Evolutionary conservation across 2,888 invertebrate species (phyloP), one percentile per base, ranked within the genome.

Genomic region (Anthophora plumipes): DNA sequence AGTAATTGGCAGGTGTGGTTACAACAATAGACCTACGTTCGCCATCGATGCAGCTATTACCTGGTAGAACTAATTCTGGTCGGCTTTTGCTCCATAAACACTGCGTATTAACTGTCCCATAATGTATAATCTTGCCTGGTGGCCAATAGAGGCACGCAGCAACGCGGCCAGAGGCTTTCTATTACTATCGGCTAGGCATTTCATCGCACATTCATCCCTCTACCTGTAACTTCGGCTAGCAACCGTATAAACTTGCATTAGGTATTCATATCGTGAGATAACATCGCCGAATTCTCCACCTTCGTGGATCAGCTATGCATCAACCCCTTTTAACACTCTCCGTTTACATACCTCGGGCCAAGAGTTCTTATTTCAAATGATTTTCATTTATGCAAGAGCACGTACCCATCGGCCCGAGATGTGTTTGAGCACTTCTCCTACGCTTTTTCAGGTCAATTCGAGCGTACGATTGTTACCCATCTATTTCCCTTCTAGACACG

Each of bases 191-290:
- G 55, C 73, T 70, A 57, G 63, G 61, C 80, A 77, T 73, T 80
- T 59, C 54, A 61, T 59, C 52, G 70, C 67, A 84, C 72, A 76
- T 82, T 66, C 78, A 75, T 82, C 52, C 77, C 64, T 69, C 69
- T 54, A 25, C 48, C 69, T n/a, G 39, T 73, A 82, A 66, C 68
- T 60, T 59, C 25, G 31, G 43, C 64, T 14, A 3, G 64, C 55
- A 22, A 71, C 68, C 54, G 73, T 72, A 76, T 77, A 80, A 76
- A 82, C 69, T 54, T 37, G 52, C 76, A 72, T 84, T 86, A 80
- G 64, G 76, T 80, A 86, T 86, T 86, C 86, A 86, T 82, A 82
- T 76, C 61, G 84, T 48, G 84, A 75, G 59, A 71, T 63, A 80
- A 72, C 77, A 71, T 77, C 54, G 31, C 69, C 63, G 37, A 82